Percentiles rank a stretch among this genome's conserved stretches.
These are phyloP conservation scores for Notocelia uddmanniana DNA, from an alignment of 2,888 invertebrate genomes.

Conservation along the genomic window DNA sequence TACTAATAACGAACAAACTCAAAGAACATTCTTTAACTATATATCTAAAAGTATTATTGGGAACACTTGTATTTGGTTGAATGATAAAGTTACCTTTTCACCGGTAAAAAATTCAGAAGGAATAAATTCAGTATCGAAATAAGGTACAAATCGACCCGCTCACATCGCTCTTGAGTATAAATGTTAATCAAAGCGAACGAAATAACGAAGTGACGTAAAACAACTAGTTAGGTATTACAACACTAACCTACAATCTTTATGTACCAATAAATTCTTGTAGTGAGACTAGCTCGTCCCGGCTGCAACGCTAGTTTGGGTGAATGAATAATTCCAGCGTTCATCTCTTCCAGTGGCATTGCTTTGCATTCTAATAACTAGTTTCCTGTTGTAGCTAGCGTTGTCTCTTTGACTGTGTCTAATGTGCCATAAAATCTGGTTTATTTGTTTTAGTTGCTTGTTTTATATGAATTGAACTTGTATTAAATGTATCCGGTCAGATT, in stretches of 20 bases:
- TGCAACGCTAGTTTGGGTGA: background rate
- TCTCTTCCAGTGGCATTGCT: constrained; percentile 15
- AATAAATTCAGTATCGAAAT: too few relatives aligned
- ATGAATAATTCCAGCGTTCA: constrained; percentile 27
- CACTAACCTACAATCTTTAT: background rate
- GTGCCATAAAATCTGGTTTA: background rate
- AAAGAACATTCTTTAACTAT: too few relatives aligned
- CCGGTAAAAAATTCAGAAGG: too few relatives aligned
- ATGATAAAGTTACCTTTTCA: too few relatives aligned
- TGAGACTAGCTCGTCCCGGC: background rate
- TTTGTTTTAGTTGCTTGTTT: background rate
- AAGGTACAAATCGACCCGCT: background rate
- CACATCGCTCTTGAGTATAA: too few relatives aligned
- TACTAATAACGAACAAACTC: too few relatives aligned
- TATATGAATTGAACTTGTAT: background rate
- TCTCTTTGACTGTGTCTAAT: background rate
- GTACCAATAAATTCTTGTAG: background rate
- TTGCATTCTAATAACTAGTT: constrained; percentile 27
- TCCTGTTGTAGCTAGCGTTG: constrained; percentile 9
- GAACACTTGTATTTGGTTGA: too few relatives aligned
- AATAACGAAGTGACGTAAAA: background rate
- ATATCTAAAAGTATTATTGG: too few relatives aligned
- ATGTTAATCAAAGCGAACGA: too few relatives aligned
- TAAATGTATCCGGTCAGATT: too few relatives aligned
- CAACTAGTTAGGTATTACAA: background rate